A percentile compares a stretch with the other conserved stretches of the same genome.
These are phyloP conservation scores for Octomys mimax DNA, from an alignment of 2,797 vertebrate genomes.

Conservation along the genomic window DNA sequence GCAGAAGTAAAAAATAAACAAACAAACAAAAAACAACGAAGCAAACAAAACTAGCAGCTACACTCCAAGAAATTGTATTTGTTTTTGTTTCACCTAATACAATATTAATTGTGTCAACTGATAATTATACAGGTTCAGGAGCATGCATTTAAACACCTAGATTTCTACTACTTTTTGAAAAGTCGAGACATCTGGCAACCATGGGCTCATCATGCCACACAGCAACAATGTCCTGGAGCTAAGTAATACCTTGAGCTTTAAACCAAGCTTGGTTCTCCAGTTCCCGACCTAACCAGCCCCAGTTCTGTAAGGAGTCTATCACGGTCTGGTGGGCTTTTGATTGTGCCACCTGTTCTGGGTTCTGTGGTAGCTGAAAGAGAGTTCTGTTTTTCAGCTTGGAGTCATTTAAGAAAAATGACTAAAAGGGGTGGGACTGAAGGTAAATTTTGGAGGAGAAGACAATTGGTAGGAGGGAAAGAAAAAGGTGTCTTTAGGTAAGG, in stretches of 20 bases:
- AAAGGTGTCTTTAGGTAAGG: background rate
- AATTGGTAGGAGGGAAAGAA: background rate
- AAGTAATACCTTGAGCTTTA: background rate
- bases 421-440: background rate
- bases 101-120: background rate
- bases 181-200: background rate
- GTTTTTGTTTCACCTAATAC: background rate
- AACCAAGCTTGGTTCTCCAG: background rate
- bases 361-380: background rate
- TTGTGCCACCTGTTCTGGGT: background rate
- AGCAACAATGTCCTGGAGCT: background rate
- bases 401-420: background rate
- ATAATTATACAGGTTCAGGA: conserved; percentile 8
- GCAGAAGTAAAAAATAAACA: background rate
- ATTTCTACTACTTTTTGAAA: background rate
- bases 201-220: background rate
- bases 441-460: background rate
- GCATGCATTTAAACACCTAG: background rate
- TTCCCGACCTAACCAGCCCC: no score
- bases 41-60: background rate
- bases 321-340: background rate
- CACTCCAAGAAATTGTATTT: background rate
- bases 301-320: rapidly evolving
- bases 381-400: background rate
- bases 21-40: background rate